A percentile compares a stretch with the other conserved stretches of the same genome.
These are phyloP conservation scores for Aplocera efformata DNA, from an alignment of 2,888 invertebrate genomes.

Conservation along the genomic window DNA sequence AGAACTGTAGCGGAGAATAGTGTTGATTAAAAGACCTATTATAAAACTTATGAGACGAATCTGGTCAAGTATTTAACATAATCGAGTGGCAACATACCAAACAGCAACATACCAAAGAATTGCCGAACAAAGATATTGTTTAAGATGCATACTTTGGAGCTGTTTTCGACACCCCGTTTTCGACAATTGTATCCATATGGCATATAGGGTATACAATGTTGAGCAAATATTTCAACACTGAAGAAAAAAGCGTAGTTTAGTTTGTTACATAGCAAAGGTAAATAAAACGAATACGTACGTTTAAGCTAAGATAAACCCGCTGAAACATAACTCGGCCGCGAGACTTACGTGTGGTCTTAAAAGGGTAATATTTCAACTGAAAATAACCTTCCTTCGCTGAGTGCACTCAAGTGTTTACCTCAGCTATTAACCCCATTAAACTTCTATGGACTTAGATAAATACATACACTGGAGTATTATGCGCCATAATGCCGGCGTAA, in stretches of 20 bases:
- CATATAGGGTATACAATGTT: too few relatives aligned
- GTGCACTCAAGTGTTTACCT: constrained; percentile 68
- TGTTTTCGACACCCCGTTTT: too few relatives aligned
- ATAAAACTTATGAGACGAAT: too few relatives aligned
- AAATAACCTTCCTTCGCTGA: constrained; percentile 53
- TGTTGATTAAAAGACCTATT: too few relatives aligned
- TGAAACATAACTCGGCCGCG: constrained; percentile 44
- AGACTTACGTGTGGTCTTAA: constrained; percentile 62
- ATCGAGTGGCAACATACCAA: too few relatives aligned
- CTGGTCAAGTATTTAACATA: too few relatives aligned
- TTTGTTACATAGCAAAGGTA: constrained; percentile 21
- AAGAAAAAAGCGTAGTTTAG: constrained; percentile 1
- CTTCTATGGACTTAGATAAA: constrained; percentile 22
- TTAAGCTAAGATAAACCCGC: constrained; percentile 27
- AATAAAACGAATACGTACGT: constrained; percentile 11
- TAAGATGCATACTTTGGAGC: too few relatives aligned
- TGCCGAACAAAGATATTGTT: too few relatives aligned
- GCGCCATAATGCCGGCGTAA: constrained; percentile 1
- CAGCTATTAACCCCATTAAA: constrained; percentile 63
- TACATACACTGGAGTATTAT: constrained; percentile 15
- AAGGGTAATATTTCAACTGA: constrained; percentile 72
- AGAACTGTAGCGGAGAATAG: too few relatives aligned
- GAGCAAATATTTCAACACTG: background rate
- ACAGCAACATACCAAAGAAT: too few relatives aligned
- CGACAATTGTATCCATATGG: too few relatives aligned